phyloP scores from a whole-genome alignment of 2,888 invertebrate genomes.

The Scaptomyza cyrtandrae region DNA sequence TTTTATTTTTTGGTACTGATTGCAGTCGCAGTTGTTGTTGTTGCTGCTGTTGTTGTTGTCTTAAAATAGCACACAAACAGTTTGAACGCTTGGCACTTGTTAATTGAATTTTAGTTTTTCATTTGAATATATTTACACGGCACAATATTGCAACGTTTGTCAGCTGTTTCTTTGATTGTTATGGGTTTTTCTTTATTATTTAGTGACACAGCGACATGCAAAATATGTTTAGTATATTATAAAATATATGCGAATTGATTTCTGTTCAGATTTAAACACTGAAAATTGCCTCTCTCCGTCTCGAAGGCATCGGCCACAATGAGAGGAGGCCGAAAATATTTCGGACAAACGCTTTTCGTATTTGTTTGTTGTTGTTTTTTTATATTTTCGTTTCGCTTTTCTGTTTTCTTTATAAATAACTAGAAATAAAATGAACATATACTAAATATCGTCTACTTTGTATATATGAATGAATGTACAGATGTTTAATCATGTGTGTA shows the following conservation, averaged over 20 bases:
- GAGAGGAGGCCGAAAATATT: constrained; percentile 8
- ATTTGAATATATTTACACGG: constrained; percentile 1
- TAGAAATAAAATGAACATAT: constrained; percentile 18
- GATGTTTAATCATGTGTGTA: neutral
- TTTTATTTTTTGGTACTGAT: neutral
- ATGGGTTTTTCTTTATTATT: neutral
- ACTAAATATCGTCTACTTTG: neutral
- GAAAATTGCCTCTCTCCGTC: constrained; percentile 27
- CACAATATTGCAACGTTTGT: neutral
- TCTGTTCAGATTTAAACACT: constrained; percentile 31
- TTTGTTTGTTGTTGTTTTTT: constrained; percentile 18
- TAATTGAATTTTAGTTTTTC: constrained; percentile 16
- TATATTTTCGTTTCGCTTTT: constrained; percentile 20
- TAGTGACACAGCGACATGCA: constrained; percentile 9
- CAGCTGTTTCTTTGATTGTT: neutral
- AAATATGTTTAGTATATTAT: constrained; percentile 8
- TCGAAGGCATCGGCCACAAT: constrained; percentile 35
- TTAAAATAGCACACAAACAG: constrained; percentile 22
- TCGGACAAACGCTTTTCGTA: constrained; percentile 1
- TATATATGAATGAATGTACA: constrained; percentile 7
- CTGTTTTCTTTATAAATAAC: constrained; percentile 12
- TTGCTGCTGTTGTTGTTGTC: constrained; percentile 15
- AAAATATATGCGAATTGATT: constrained; percentile 18
- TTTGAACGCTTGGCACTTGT: constrained; percentile 12
- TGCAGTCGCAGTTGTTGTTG: constrained; percentile 5